A percentile compares a stretch with the other conserved stretches of the same genome.
phyloP scores from a whole-genome alignment of 64 coral and sea anemone species.

The Montipora sp. region DNA sequence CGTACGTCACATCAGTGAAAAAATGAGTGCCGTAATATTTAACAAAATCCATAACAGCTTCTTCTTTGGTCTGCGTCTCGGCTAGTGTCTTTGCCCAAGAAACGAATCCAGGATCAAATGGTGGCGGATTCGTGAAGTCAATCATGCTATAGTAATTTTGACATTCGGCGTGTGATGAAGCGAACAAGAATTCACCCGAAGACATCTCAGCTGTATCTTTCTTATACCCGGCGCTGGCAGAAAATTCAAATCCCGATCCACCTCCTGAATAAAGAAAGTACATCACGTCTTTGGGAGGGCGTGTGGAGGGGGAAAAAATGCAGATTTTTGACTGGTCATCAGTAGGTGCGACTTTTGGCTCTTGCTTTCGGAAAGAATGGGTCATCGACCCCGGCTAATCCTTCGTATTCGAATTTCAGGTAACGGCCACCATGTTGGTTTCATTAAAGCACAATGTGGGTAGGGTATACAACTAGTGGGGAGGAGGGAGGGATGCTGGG shows the following conservation, averaged over 20 bases:
- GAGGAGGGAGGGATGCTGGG: too few relatives aligned
- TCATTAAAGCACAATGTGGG: too few relatives aligned
- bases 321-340: too few relatives aligned
- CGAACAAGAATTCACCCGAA: slow-evolving; percentile 10
- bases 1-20: slow-evolving; percentile 49
- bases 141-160: slow-evolving; percentile 12
- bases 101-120: slow-evolving; percentile 19
- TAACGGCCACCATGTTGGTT: too few relatives aligned
- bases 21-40: slow-evolving; percentile 55
- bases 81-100: slow-evolving; percentile 11
- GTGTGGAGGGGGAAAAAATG: too few relatives aligned
- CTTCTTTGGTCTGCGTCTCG: neutral
- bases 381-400: too few relatives aligned
- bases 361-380: too few relatives aligned
- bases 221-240: slow-evolving; percentile 37
- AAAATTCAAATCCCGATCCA: slow-evolving; percentile 53
- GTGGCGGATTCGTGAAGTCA: slow-evolving; percentile 16
- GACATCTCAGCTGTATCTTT: slow-evolving; percentile 10
- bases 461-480: too few relatives aligned
- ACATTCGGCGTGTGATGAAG: slow-evolving; percentile 27
- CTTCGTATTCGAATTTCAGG: too few relatives aligned
- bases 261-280: neutral
- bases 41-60: neutral
- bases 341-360: too few relatives aligned
- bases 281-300: too few relatives aligned